Evolutionary conservation across 37 sponge, comb jelly and placozoan species (phyloP), one percentile per base, ranked within the genome.

Genomic region (Aphrocallistes beatrix): DNA sequence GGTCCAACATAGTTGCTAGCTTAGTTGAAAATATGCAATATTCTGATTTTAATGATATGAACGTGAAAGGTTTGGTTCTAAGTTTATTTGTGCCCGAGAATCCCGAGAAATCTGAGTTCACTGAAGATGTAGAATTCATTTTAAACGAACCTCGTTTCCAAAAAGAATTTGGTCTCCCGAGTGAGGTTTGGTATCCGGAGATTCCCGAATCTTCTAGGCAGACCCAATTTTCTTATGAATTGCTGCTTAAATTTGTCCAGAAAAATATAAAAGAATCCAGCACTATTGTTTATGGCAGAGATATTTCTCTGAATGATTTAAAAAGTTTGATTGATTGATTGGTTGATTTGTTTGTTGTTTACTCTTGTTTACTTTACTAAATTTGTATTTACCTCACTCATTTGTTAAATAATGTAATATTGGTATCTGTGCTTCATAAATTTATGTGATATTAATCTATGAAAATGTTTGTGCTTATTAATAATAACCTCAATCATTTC

Each of bases 271-370:
- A 30, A 3, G n/a, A 60, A 28, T 60, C n/a, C n/a, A 60, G 75
- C 75, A 60, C 75, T 60, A 30, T 60, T 60, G n/a, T 60, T 60
- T 60, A 19, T 21, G 75, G 75, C 34, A 60, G 75, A 60, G 75
- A 60, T 60, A 19, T 60, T 19, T 25, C 75, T 25, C 28, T 60
- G 6, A 30, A 60, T 60, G 75, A 60, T 28, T 60, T 60, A 13
- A 21, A 60, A 47, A 21, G 17, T 47, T 47, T 47, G 49, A 47
- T 21, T 47, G 17, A 21, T 13, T 47, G 17, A 17, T 21, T 21
- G 13, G 49, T 47, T 60, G 75, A 25, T 60, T 60, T 21, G 25
- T 60, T 60, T 21, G 8, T 60, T 60, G 21, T 60, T 60, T 60
- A 3, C 75, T 13, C 45, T 21, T 47, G 17, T 47, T 47, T 47